Conservation (phyloP, 2,797 vertebrate genomes). For the Chromobotia macracanthus region DNA sequence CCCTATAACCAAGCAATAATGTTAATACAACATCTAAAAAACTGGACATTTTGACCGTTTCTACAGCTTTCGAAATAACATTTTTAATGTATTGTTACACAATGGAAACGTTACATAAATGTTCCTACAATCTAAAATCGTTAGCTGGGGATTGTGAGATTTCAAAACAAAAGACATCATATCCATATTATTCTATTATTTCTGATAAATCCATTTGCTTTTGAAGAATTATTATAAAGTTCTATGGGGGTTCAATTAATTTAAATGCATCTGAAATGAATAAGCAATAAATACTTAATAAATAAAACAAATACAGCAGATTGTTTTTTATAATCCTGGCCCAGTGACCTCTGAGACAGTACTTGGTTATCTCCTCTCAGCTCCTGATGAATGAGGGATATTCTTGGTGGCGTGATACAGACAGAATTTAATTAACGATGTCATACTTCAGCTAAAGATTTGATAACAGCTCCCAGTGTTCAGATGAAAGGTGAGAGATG, state of each 20-base stretch:
- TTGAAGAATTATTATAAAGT: background rate
- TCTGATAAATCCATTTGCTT: background rate
- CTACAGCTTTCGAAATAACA: no score
- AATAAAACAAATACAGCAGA: slow-evolving; percentile 22
- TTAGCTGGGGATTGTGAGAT: background rate
- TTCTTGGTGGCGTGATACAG: slow-evolving; percentile 8
- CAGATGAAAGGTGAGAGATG: slow-evolving; percentile 8
- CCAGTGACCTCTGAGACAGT: background rate
- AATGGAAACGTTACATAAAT: no score
- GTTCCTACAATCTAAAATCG: no score
- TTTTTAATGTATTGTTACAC: no score
- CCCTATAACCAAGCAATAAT: no score
- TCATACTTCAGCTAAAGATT: slow-evolving; percentile 27
- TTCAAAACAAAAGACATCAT: background rate
- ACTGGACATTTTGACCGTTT: no score
- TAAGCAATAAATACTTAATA: slow-evolving; percentile 39
- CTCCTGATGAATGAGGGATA: slow-evolving; percentile 24
- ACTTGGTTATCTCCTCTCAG: background rate
- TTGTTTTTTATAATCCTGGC: background rate
- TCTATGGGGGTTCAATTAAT: background rate
- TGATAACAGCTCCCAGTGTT: slow-evolving; percentile 21
- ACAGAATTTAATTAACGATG: slow-evolving; percentile 33
- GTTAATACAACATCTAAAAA: no score
- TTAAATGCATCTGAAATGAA: background rate
- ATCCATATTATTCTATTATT: background rate